Conservation (phyloP, 2,888 invertebrate species). For the Phyllotreta striolata region DNA sequence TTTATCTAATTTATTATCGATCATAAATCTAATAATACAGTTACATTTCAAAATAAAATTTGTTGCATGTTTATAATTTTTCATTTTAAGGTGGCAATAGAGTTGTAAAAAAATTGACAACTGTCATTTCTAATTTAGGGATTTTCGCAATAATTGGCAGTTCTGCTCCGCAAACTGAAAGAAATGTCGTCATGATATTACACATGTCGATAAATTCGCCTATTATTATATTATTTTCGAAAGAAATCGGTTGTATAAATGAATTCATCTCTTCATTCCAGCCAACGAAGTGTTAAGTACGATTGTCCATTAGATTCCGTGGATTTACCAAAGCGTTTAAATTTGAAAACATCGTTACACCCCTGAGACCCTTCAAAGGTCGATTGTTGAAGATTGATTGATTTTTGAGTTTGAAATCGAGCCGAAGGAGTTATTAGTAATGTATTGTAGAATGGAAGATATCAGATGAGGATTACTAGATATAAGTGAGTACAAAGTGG, state of each 20-base stretch:
- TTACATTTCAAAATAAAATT: background rate
- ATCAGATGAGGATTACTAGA: conserved; percentile 56
- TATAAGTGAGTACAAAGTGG: conserved; percentile 58
- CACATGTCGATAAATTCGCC: conserved; percentile 62
- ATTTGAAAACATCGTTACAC: conserved; percentile 49
- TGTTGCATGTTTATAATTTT: conserved; percentile 17
- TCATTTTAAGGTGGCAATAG: conserved; percentile 22
- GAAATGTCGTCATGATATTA: conserved; percentile 61
- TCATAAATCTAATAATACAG: background rate
- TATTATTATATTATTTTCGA: conserved; percentile 50
- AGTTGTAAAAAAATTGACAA: conserved; percentile 29
- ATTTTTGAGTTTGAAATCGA: conserved; percentile 42
- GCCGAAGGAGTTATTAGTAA: conserved; percentile 25
- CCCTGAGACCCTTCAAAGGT: conserved; percentile 52
- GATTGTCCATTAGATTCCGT: conserved; percentile 43
- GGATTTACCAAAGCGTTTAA: conserved; percentile 26
- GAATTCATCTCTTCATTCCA: conserved; percentile 42
- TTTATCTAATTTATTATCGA: background rate
- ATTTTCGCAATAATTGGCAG: conserved; percentile 42
- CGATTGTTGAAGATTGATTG: conserved; percentile 47
- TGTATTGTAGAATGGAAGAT: conserved; percentile 48
- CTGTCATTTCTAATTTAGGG: conserved; percentile 34
- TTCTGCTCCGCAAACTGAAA: conserved; percentile 50
- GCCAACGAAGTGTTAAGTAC: conserved; percentile 48
- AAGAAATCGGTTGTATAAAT: conserved; percentile 49